A percentile compares a stretch with the other conserved stretches of the same genome.
These are phyloP conservation scores for Lepidurus apus DNA, from an alignment of 1,140 invertebrate genomes.

Conservation along the genomic window DNA sequence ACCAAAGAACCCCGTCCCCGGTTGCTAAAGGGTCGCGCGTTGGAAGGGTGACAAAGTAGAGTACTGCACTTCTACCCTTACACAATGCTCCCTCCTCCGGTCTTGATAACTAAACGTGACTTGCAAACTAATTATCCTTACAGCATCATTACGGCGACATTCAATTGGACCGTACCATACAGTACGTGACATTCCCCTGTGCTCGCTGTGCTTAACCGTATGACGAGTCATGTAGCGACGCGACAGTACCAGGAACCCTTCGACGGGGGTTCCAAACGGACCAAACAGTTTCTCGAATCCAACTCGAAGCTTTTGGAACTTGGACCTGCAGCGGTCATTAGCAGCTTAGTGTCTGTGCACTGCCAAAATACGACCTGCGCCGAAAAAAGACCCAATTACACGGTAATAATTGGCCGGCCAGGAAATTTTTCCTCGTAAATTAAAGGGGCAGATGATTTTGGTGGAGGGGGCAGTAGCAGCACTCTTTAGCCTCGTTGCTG, in stretches of 20 bases:
- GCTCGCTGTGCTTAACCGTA: not conserved
- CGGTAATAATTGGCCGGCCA: not conserved
- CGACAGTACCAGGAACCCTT: not conserved
- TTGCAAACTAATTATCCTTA: slow-evolving; percentile 12
- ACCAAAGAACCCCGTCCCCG: not conserved
- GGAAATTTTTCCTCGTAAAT: slow-evolving; percentile 10
- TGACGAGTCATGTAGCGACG: not conserved
- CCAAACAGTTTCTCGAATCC: too few relatives aligned
- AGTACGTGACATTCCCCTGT: not conserved
- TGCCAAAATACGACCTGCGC: not conserved
- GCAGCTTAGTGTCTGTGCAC: not conserved
- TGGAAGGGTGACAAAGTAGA: slow-evolving; percentile 14
- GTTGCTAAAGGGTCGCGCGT: not conserved
- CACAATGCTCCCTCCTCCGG: not conserved
- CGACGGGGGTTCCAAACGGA: not conserved
- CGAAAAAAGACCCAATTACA: slow-evolving; percentile 4
- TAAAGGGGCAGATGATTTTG: not conserved
- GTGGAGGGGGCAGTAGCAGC: not conserved
- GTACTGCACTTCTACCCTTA: not conserved
- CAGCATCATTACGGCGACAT: slow-evolving; percentile 7
- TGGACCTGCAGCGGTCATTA: not conserved
- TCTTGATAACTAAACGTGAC: slow-evolving; percentile 14
- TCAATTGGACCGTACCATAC: not conserved
- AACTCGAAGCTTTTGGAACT: not conserved
- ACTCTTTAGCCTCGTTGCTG: too few relatives aligned